Evolutionary conservation across 1,140 invertebrate species (phyloP).

Genomic region (Anoplophora glabripennis): DNA sequence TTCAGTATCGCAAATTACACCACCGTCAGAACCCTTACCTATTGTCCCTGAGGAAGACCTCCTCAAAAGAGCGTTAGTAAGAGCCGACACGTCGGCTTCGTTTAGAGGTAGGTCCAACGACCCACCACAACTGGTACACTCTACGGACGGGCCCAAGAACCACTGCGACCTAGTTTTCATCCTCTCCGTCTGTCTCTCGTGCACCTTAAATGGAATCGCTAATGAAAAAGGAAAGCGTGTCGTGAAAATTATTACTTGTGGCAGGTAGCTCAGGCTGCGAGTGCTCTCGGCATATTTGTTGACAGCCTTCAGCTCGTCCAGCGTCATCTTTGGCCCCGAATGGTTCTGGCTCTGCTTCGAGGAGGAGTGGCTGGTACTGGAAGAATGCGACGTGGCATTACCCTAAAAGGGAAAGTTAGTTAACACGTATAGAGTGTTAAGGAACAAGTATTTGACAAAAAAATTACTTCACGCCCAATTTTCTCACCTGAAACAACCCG

Average conservation of each 20-base stretch:
- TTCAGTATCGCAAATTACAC: background rate
- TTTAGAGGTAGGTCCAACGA: conserved; percentile 54
- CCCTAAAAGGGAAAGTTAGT: conserved; percentile 16
- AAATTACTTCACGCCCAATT: background rate
- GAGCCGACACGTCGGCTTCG: conserved; percentile 53
- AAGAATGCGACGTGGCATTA: conserved; percentile 54
- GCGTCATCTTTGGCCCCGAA: conserved; percentile 66
- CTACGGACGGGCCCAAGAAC: conserved; percentile 77
- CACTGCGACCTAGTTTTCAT: conserved; percentile 93
- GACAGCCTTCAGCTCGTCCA: conserved; percentile 78
- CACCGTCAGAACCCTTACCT: conserved; percentile 28
- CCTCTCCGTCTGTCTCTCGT: conserved; percentile 87
- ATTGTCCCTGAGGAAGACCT: conserved; percentile 48
- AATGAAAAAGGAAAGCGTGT: background rate
- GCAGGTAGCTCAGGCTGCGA: conserved; percentile 85
- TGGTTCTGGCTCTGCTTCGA: conserved; percentile 53
- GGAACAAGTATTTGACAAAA: background rate
- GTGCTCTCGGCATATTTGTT: conserved; percentile 91
- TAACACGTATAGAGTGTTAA: conserved; percentile 6
- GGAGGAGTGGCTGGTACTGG: conserved; percentile 53
- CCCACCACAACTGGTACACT: conserved; percentile 54
- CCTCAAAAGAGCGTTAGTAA: conserved; percentile 42
- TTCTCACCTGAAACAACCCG: conserved; percentile 71
- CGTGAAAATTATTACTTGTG: conserved; percentile 64
- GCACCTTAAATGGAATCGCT: conserved; percentile 63